Evolutionary conservation across 2,888 invertebrate genomes (phyloP).

Genomic region (Sphaerophoria taeniata): DNA sequence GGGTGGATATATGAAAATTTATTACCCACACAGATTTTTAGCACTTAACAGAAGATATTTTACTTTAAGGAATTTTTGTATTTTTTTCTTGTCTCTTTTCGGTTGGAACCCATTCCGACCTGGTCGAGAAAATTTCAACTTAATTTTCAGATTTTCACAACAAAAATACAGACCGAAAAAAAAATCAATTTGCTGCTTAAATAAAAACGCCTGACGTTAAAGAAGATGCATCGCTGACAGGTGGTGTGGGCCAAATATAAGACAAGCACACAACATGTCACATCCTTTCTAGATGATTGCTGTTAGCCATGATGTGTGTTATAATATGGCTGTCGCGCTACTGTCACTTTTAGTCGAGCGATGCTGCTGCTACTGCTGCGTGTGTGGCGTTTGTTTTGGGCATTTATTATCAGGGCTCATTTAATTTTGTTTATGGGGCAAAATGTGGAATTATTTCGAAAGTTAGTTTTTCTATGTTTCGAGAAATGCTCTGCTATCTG

Average conservation of each 20-base stretch:
- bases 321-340: conserved; percentile 11
- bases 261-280: conserved; percentile 44
- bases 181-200: conserved; percentile 73
- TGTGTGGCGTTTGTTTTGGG: conserved; percentile 59
- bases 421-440: conserved; percentile 62
- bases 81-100: conserved; percentile 26
- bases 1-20: conserved; percentile 49
- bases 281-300: conserved; percentile 73
- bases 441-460: conserved; percentile 46
- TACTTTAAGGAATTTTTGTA: conserved; percentile 63
- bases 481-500: not conserved
- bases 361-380: conserved; percentile 21
- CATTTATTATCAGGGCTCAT: conserved; percentile 63
- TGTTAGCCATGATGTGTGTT: conserved; percentile 52
- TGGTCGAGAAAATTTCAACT: conserved; percentile 30
- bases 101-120: conserved; percentile 1
- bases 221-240: conserved; percentile 73
- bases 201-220: conserved; percentile 71
- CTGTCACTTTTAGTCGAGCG: not conserved
- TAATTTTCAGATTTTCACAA: conserved; percentile 32
- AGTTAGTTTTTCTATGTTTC: not conserved
- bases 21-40: conserved; percentile 72
- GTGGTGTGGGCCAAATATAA: conserved; percentile 61
- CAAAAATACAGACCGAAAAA: not conserved
- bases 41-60: conserved; percentile 74